A percentile compares a stretch with the other conserved stretches of the same genome.
Conservation (phyloP, 2,888 invertebrate genomes). For the Ochropleura leucogaster region DNA sequence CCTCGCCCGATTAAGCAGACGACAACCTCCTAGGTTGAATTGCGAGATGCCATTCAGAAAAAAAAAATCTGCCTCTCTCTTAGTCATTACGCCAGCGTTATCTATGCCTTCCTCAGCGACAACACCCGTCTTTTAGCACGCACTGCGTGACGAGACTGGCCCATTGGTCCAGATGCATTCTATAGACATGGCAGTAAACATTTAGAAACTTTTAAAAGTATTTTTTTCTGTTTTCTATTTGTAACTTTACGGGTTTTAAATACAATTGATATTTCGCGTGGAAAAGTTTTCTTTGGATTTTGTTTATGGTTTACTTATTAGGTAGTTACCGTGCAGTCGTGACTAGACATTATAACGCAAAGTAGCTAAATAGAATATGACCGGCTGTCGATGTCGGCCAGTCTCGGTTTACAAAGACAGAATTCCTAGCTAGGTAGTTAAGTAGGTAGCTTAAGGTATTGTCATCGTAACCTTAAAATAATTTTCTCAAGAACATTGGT, state of each 20-base stretch:
- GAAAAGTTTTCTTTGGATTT: neutral
- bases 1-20: too few relatives aligned
- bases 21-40: too few relatives aligned
- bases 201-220: neutral
- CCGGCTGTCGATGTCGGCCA: neutral
- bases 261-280: neutral
- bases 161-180: too few relatives aligned
- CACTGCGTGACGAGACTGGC: too few relatives aligned
- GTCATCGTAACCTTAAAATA: neutral
- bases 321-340: neutral
- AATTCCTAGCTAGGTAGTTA: neutral
- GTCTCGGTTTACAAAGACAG: neutral
- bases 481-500: neutral
- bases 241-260: neutral
- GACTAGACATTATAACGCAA: neutral
- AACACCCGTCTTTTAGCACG: too few relatives aligned
- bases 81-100: too few relatives aligned
- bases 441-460: neutral
- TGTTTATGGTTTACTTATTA: neutral
- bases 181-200: neutral
- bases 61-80: too few relatives aligned
- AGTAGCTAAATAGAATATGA: neutral
- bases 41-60: too few relatives aligned
- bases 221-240: neutral
- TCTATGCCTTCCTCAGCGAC: too few relatives aligned